A percentile compares a stretch with the other conserved stretches of the same genome.
Evolutionary conservation across 1,140 invertebrate genomes (phyloP).

Genomic region (Cecropterus lyciades): DNA sequence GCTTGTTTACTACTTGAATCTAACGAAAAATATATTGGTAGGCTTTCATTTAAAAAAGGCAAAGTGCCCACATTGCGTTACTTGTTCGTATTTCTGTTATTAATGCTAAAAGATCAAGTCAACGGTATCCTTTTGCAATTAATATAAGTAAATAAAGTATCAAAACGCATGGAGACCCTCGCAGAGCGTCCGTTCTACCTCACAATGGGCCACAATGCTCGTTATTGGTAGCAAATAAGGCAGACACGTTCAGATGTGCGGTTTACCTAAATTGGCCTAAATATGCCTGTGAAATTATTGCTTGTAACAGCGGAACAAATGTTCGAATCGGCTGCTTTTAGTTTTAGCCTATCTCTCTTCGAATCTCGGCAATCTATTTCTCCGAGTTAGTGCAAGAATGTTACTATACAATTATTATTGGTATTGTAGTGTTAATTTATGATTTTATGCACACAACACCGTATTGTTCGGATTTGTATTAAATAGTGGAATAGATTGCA

Average conservation of each 20-base stretch:
- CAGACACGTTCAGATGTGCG: constrained; percentile 29
- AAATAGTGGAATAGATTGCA: background rate
- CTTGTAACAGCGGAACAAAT: background rate
- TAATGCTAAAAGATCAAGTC: too few species aligned
- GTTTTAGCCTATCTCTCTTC: constrained; percentile 9
- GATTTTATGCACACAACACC: constrained; percentile 4
- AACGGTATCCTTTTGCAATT: background rate
- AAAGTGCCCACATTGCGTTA: too few species aligned
- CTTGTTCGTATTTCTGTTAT: too few species aligned
- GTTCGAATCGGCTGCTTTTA: constrained; percentile 2
- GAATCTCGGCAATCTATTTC: constrained; percentile 20
- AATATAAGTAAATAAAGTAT: background rate
- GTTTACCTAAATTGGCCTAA: constrained; percentile 30
- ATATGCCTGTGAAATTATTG: constrained; percentile 24
- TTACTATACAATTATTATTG: constrained; percentile 14
- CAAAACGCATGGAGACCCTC: constrained; percentile 10
- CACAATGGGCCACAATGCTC: constrained; percentile 9
- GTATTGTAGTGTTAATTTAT: constrained; percentile 18
- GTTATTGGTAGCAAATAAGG: constrained; percentile 34
- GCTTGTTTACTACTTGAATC: too few species aligned
- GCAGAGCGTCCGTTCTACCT: constrained; percentile 1
- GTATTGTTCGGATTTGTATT: background rate
- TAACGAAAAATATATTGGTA: too few species aligned
- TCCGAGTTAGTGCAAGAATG: background rate
- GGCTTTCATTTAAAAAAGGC: too few species aligned